Conservation (phyloP, 1,140 invertebrate species). For the Neotoxoptera formosana region DNA sequence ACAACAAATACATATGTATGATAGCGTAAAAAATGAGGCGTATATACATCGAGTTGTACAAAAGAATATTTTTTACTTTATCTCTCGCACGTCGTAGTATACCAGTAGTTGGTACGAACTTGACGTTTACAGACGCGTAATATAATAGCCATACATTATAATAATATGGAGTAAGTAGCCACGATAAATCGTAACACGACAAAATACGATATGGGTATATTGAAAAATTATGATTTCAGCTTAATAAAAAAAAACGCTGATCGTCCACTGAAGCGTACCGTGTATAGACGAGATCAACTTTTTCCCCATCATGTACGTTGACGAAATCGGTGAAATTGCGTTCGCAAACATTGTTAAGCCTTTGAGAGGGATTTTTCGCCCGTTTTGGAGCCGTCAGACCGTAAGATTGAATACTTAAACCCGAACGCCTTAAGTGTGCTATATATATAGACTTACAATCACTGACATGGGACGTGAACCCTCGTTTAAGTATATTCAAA, state of each 20-base stretch:
- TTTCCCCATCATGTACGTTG: neutral
- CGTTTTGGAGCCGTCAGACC: neutral
- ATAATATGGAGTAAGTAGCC: neutral
- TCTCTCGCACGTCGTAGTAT: neutral
- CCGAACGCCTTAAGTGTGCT: neutral
- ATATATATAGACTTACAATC: neutral
- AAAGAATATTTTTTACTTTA: neutral
- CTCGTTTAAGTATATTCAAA: neutral
- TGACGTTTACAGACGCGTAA: neutral
- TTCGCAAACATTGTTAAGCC: neutral
- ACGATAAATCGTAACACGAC: neutral
- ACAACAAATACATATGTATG: neutral
- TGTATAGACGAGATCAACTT: neutral
- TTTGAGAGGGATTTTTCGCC: neutral
- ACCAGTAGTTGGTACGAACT: neutral
- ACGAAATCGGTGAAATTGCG: neutral
- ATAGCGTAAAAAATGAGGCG: neutral
- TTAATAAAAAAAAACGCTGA: neutral
- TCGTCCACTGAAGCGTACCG: neutral
- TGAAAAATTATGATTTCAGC: neutral
- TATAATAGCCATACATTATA: neutral
- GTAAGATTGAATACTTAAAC: slow-evolving; percentile 3
- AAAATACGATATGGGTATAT: neutral
- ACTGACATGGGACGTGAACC: neutral
- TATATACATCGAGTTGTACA: neutral